Evolutionary conservation across 2,888 invertebrate genomes (phyloP).

Genomic region (Apamea anceps): DNA sequence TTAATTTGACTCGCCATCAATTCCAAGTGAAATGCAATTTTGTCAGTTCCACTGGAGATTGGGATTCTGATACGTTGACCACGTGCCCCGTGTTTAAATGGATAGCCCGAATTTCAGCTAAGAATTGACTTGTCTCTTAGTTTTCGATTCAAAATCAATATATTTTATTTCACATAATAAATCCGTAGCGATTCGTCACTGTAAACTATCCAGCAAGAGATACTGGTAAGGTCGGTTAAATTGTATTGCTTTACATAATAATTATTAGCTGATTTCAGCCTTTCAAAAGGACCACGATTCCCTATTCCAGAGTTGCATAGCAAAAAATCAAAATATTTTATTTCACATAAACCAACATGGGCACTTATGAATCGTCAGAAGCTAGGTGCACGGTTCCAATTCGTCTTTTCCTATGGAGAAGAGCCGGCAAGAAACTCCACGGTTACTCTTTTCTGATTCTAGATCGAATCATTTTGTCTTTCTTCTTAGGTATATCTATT

Average conservation of each 20-base stretch:
- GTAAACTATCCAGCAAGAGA: neutral
- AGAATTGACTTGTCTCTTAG: neutral
- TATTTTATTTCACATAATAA: neutral
- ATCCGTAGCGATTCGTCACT: neutral
- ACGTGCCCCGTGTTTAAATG: neutral
- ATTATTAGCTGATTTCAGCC: neutral
- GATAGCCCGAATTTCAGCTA: neutral
- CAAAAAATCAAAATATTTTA: too few species aligned
- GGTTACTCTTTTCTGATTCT: neutral
- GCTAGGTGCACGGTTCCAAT: neutral
- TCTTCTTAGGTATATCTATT: neutral
- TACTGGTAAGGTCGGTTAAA: neutral
- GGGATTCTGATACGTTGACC: slow-evolving; percentile 11
- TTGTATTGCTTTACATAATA: neutral
- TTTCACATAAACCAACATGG: neutral
- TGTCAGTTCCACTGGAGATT: slow-evolving; percentile 41
- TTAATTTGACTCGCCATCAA: slow-evolving; percentile 37
- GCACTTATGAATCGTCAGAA: neutral
- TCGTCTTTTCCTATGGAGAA: neutral
- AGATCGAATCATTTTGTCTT: neutral
- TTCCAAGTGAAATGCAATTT: slow-evolving; percentile 52
- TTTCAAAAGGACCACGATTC: neutral
- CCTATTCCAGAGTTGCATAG: neutral
- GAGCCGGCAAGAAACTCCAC: neutral
- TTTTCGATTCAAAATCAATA: neutral